Conservation (phyloP, 2,888 invertebrate genomes). For the Dioctria rufipes region DNA sequence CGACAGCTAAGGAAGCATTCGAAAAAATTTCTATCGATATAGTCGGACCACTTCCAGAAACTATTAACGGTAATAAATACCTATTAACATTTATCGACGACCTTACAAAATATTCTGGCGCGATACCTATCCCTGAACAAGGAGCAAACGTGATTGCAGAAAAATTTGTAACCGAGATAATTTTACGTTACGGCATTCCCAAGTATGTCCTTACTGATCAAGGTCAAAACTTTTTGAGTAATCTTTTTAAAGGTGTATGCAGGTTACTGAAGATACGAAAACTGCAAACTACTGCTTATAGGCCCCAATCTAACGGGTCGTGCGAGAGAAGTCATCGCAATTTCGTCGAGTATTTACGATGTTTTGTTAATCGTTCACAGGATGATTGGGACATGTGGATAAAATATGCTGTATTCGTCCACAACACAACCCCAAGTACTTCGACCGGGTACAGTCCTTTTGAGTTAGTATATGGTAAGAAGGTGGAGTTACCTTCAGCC, state of each 20-base stretch:
- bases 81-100: no score
- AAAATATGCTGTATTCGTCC: constrained; percentile 5
- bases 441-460: neutral
- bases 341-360: constrained; percentile 34
- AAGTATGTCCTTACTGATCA: neutral
- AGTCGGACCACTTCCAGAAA: no score
- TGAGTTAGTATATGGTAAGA: neutral
- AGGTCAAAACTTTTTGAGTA: constrained; percentile 24
- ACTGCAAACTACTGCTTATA: constrained; percentile 27
- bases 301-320: constrained; percentile 25
- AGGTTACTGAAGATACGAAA: constrained; percentile 23
- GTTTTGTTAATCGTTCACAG: constrained; percentile 62
- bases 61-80: no score
- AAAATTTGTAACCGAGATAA: constrained; percentile 1
- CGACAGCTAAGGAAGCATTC: constrained; percentile 32
- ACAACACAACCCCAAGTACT: constrained; percentile 58
- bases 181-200: neutral
- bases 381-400: constrained; percentile 65
- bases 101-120: no score
- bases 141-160: neutral
- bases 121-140: constrained; percentile 24
- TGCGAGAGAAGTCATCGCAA: constrained; percentile 33
- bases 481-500: neutral
- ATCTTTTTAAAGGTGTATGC: constrained; percentile 57
- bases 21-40: no score